phyloP scores from a whole-genome alignment of 1,140 invertebrate species.

The Coboldia fuscipes region DNA sequence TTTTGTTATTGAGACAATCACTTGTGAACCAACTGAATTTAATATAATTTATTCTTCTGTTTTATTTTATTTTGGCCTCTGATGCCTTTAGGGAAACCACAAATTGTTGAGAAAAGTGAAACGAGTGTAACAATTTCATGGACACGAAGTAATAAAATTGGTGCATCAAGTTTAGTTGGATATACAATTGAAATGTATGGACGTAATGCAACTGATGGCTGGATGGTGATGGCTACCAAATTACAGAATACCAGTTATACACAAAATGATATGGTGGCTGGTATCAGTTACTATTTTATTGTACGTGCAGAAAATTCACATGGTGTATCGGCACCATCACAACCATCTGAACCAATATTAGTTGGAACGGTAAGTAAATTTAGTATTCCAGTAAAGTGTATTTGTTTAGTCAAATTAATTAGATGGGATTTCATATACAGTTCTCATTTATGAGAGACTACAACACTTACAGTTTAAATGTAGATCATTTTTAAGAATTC shows the following conservation, averaged over 20 bases:
- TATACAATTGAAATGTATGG: constrained; percentile 54
- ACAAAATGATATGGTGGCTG: constrained; percentile 42
- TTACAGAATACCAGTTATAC: constrained; percentile 37
- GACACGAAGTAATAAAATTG: constrained; percentile 53
- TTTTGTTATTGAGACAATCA: no score
- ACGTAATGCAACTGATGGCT: constrained; percentile 25
- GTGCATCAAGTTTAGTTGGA: constrained; percentile 57
- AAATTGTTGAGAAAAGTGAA: constrained; percentile 49
- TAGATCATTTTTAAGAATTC: no score
- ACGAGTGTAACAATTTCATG: constrained; percentile 59
- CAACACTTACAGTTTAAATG: no score
- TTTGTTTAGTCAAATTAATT: no score
- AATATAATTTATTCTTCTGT: no score
- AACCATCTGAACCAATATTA: constrained; percentile 37
- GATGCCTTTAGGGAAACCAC: constrained; percentile 35
- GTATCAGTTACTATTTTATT: constrained; percentile 65
- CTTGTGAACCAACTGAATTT: no score
- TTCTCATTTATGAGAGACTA: no score
- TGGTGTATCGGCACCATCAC: constrained; percentile 47
- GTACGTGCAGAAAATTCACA: constrained; percentile 70
- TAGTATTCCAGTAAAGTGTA: no score
- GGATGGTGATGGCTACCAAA: constrained; percentile 34
- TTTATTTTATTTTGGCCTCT: no score
- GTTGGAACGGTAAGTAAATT: constrained; percentile 19
- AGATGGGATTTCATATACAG: no score